A percentile compares a stretch with the other conserved stretches of the same genome.
phyloP scores from a whole-genome alignment of 2,797 vertebrate species.

The Megalops cyprinoides region DNA sequence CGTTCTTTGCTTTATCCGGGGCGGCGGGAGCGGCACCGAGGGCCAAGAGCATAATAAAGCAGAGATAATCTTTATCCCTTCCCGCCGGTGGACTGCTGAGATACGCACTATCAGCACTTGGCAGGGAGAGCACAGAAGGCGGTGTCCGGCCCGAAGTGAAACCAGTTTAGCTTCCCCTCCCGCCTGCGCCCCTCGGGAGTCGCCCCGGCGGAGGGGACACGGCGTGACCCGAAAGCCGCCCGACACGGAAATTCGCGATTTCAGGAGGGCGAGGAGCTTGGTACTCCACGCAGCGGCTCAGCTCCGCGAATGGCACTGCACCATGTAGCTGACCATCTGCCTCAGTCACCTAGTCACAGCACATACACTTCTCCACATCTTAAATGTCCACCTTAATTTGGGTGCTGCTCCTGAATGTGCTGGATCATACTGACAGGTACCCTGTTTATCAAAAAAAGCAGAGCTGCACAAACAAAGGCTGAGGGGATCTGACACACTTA shows the following conservation, averaged over 20 bases:
- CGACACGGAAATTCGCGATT: background rate
- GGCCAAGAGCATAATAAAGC: conserved; percentile 37
- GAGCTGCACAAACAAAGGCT: background rate
- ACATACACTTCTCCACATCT: background rate
- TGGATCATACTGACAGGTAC: background rate
- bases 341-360: background rate
- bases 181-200: background rate
- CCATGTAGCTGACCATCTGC: too few relatives aligned
- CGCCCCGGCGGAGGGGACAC: too few relatives aligned
- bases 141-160: background rate
- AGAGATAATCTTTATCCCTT: conserved; percentile 40
- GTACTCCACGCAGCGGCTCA: background rate
- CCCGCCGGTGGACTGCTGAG: conserved; percentile 4
- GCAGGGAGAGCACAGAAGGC: conserved; percentile 26
- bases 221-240: background rate
- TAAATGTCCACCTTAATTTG: too few relatives aligned
- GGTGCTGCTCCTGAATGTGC: background rate
- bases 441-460: background rate
- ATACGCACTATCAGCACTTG: conserved; percentile 33
- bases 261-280: background rate
- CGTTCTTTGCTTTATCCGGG: background rate
- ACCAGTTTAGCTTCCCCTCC: background rate
- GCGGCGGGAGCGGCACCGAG: background rate
- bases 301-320: background rate
- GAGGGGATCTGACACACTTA: conserved; percentile 46